A percentile compares a stretch with the other conserved stretches of the same genome.
These are phyloP conservation scores for Aethina tumida DNA, from an alignment of 1,140 invertebrate species.

Conservation along the genomic window DNA sequence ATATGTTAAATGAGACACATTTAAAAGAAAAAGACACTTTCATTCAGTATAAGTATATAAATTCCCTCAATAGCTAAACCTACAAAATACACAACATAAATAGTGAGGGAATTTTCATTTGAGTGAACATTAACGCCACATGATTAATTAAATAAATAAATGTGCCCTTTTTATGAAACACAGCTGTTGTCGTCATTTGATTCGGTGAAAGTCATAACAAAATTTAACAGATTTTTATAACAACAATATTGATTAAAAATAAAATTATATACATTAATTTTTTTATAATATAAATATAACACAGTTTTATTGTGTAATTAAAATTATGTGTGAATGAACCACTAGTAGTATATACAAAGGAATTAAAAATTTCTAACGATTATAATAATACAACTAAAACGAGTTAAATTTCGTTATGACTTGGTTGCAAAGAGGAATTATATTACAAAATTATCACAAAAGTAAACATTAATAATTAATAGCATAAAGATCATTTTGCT, in stretches of 20 bases:
- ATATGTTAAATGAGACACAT: constrained; percentile 25
- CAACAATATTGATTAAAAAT: constrained; percentile 4
- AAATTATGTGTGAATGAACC: constrained; percentile 12
- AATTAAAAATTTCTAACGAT: constrained; percentile 4
- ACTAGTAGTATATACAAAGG: constrained; percentile 9
- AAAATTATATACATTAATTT: constrained; percentile 13
- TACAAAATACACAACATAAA: constrained; percentile 16
- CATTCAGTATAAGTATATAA: constrained; percentile 14
- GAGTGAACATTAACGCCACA: constrained; percentile 5
- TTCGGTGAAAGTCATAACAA: constrained; percentile 19
- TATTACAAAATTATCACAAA: constrained; percentile 27
- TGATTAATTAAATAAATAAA: constrained; percentile 17
- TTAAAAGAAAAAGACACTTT: constrained; percentile 20
- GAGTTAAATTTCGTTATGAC: constrained; percentile 27
- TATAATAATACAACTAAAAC: constrained; percentile 10
- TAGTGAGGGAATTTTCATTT: constrained; percentile 5
- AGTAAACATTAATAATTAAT: constrained; percentile 17
- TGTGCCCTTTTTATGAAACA: constrained; percentile 13
- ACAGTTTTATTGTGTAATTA: constrained; percentile 4
- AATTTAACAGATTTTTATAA: constrained; percentile 17
- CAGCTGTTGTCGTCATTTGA: background rate
- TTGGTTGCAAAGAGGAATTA: constrained; percentile 13
- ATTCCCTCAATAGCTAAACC: constrained; percentile 13
- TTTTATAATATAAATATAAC: constrained; percentile 13
- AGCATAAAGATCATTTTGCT: constrained; percentile 23